Conservation (phyloP, 1,140 invertebrate genomes). For the Meloidogyne exigua region DNA sequence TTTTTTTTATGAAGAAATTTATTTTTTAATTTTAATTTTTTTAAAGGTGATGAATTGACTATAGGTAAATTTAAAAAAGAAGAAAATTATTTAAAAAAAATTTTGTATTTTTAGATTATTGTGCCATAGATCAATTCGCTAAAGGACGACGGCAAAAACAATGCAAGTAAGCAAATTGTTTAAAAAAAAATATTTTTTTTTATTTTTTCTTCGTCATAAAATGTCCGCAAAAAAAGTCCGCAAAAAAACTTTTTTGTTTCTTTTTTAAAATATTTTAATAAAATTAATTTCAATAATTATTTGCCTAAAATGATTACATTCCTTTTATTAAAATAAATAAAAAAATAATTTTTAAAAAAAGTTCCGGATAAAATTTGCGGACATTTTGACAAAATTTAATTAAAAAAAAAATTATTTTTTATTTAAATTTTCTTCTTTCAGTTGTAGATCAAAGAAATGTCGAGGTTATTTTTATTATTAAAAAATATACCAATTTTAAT, state of each 20-base stretch:
- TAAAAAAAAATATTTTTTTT: slow-evolving; percentile 9
- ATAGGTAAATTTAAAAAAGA: slow-evolving; percentile 22
- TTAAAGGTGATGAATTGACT: slow-evolving; percentile 40
- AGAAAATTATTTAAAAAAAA: too few species aligned
- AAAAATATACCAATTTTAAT: background rate
- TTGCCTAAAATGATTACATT: too few species aligned
- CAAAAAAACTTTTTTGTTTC: slow-evolving; percentile 6
- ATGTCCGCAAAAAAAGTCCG: too few species aligned
- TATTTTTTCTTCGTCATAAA: too few species aligned
- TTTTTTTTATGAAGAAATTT: background rate
- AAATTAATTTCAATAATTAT: too few species aligned
- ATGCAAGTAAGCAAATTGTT: slow-evolving; percentile 25
- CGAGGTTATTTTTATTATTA: slow-evolving; percentile 29
- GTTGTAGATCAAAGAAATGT: slow-evolving; percentile 26
- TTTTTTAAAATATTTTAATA: background rate
- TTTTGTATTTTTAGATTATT: slow-evolving; percentile 26
- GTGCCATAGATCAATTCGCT: slow-evolving; percentile 25
- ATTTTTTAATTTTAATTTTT: background rate
- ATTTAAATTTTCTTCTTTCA: slow-evolving; percentile 24
- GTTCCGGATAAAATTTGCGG: too few species aligned
- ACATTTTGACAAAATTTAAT: too few species aligned
- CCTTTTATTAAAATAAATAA: too few species aligned
- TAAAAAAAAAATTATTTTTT: background rate
- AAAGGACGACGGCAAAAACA: slow-evolving; percentile 23
- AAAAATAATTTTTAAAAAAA: too few species aligned